Evolutionary conservation across 2,797 vertebrate genomes (phyloP), one percentile per base, ranked within the genome.

Genomic region (Bradypodion pumilum): DNA sequence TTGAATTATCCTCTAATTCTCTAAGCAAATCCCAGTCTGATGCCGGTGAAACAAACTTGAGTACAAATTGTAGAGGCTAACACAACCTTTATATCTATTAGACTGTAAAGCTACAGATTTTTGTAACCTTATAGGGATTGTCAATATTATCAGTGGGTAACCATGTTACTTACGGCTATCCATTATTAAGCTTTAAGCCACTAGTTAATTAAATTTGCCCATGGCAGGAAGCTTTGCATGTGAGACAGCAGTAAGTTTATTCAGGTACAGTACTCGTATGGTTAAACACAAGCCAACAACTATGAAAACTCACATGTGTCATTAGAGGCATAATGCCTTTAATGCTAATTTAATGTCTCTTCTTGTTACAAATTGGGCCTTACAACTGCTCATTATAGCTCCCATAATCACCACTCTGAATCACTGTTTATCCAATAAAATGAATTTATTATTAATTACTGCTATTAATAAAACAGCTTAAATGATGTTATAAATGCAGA

Each of bases 401-500:
- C 84, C 60, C 66, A 37, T 49, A 32, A 1, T n/a, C 78, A 1
- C 5, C 65, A 7, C 12, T 77, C 15, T 86, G 42, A 63, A 3
- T 1, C 23, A 44, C 10, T 10, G 56, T 88, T 80, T 85, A 49
- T 73, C 63, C 0, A 1, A 15, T 59, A 44, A 69, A 66, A 0
- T 23, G 4, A 32, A 19, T 77, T 0, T 86, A 66, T 78, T 74
- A 68, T 66, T 49, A 72, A 80, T 80, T 66, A 35, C 0, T 70
- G 32, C 72, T 78, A 84, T 37, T 82, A 85, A 42, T 44, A 60
- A 82, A 78, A 44, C 0, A 2, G 9, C 86, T 79, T 91, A 59
- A 32, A 46, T 16, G 29, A 4, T 10, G 1, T 13, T 82, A 37
- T 75, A 69, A 35, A 59, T 76, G 13, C 25, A 37, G 8, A 12